Evolutionary conservation across 2,797 vertebrate genomes (phyloP).

Genomic region (Dromococcyx pavoninus): DNA sequence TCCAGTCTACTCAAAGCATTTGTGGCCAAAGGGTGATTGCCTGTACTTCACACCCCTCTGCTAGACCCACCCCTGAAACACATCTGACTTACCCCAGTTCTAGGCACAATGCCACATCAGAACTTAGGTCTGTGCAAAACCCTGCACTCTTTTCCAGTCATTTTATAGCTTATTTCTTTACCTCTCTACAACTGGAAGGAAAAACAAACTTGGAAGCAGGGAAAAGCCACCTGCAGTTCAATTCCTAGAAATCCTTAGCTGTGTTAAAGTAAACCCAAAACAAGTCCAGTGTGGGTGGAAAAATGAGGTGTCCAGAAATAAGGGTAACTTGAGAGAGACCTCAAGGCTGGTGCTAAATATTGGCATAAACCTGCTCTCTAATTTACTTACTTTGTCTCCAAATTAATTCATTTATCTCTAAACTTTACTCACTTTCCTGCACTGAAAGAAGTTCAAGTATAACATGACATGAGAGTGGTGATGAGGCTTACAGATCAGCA

Average conservation of each 20-base stretch:
- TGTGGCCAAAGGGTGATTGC: rapidly evolving
- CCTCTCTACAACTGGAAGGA: background rate
- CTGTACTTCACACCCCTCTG: background rate
- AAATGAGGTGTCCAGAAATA: background rate
- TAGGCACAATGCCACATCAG: background rate
- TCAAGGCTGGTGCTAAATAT: background rate
- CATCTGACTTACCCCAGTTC: background rate
- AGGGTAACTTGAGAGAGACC: background rate
- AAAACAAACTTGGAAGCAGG: background rate
- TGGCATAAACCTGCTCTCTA: background rate
- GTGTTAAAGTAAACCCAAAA: background rate
- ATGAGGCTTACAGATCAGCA: background rate
- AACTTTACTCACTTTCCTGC: background rate
- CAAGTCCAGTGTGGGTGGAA: background rate
- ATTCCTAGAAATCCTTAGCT: background rate
- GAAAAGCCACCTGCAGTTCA: background rate
- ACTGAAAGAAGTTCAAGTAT: background rate
- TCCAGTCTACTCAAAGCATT: background rate
- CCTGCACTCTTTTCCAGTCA: background rate
- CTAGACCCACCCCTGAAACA: rapidly evolving
- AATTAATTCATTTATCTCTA: background rate
- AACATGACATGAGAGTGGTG: background rate
- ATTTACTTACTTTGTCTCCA: background rate
- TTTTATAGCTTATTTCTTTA: rapidly evolving
- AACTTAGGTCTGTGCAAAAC: background rate